phyloP scores from a whole-genome alignment of 1,140 invertebrate genomes.

The Hermatobates lingyangjiaoensis region DNA sequence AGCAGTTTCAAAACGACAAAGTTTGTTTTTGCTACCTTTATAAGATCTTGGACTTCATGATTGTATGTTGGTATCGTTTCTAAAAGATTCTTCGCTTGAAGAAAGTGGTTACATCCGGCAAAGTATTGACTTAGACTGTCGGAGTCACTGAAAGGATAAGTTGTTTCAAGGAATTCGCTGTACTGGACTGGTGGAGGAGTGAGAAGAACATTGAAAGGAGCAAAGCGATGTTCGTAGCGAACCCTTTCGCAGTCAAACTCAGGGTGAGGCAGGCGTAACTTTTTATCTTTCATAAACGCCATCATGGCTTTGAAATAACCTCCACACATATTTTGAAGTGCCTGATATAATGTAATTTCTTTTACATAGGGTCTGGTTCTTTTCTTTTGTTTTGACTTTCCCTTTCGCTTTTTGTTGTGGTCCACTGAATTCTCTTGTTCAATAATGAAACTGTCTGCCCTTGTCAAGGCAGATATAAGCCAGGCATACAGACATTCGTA shows the following conservation, averaged over 20 bases:
- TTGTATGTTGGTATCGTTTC: conserved; percentile 58
- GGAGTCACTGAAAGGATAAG: conserved; percentile 25
- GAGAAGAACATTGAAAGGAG: conserved; percentile 59
- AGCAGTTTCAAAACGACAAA: conserved; percentile 84
- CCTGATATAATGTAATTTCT: conserved; percentile 73
- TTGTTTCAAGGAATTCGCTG: conserved; percentile 57
- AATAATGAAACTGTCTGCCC: conserved; percentile 66
- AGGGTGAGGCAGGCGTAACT: conserved; percentile 53
- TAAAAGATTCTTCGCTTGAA: conserved; percentile 66
- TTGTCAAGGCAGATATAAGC: conserved; percentile 71
- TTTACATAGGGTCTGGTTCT: conserved; percentile 54
- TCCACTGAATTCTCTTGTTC: conserved; percentile 45
- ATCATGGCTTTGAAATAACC: conserved; percentile 79
- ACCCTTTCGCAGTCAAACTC: conserved; percentile 87
- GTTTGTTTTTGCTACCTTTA: conserved; percentile 85
- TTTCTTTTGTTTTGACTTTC: conserved; percentile 35
- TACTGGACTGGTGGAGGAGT: conserved; percentile 81
- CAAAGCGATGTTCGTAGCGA: conserved; percentile 83
- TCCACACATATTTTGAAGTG: conserved; percentile 80
- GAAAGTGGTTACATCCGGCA: conserved; percentile 74
- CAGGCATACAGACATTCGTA: conserved; percentile 90
- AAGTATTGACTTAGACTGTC: conserved; percentile 42
- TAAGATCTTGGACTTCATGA: conserved; percentile 61
- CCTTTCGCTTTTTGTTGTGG: conserved; percentile 23
- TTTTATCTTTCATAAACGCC: conserved; percentile 47